Evolutionary conservation across 2,113 vertebrate species (phyloP).

Genomic region (Brachyistius frenatus): DNA sequence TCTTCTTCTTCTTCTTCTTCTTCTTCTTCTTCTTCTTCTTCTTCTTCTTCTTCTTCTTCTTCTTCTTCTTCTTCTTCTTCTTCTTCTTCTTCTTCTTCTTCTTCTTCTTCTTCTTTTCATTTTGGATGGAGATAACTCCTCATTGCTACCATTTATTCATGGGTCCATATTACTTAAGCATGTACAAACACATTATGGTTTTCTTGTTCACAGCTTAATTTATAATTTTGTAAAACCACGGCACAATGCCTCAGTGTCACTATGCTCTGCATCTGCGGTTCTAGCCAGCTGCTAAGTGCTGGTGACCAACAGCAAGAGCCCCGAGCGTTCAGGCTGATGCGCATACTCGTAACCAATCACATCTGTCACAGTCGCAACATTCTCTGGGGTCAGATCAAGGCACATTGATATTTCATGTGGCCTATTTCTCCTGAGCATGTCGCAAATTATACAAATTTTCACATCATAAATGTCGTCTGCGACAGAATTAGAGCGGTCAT

Average conservation of each 20-base stretch:
- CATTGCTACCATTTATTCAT: slow-evolving; percentile 19
- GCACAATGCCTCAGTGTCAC: slow-evolving; percentile 10
- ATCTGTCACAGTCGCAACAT: slow-evolving; percentile 68
- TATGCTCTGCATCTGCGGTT: slow-evolving; percentile 20
- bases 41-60: background rate
- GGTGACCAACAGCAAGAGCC: slow-evolving; percentile 65
- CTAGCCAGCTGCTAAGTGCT: slow-evolving; percentile 18
- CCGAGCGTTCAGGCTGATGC: slow-evolving; percentile 48
- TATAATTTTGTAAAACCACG: slow-evolving; percentile 29
- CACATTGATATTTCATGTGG: slow-evolving; percentile 70
- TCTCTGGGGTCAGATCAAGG: slow-evolving; percentile 74
- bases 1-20: background rate
- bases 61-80: background rate
- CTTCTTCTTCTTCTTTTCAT: background rate
- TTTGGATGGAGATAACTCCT: slow-evolving; percentile 39
- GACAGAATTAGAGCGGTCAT: slow-evolving; percentile 67
- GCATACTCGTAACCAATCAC: slow-evolving; percentile 64
- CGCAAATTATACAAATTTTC: slow-evolving; percentile 71
- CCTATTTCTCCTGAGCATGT: slow-evolving; percentile 70
- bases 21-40: background rate
- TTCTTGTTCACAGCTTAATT: slow-evolving; percentile 26
- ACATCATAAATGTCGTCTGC: slow-evolving; percentile 62
- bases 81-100: background rate
- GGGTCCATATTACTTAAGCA: slow-evolving; percentile 12
- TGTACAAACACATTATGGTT: slow-evolving; percentile 14